Conservation (phyloP, 2,888 invertebrate species). For the Belgica antarctica region DNA sequence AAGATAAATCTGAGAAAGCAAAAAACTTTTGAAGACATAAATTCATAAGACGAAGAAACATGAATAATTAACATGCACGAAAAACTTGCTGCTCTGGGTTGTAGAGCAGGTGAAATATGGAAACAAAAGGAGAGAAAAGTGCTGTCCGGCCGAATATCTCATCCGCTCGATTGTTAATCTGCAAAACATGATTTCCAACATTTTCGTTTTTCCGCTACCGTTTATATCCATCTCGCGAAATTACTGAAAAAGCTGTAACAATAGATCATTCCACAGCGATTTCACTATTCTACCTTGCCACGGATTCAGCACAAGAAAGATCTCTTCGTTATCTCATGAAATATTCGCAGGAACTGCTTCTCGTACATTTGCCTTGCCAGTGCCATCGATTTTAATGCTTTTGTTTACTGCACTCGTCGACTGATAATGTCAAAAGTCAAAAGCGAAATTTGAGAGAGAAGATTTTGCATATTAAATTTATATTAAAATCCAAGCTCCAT, state of each 20-base stretch:
- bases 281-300: slow-evolving; percentile 30
- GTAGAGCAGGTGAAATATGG: slow-evolving; percentile 41
- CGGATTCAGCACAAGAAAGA: slow-evolving; percentile 5
- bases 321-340: slow-evolving; percentile 29
- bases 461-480: too few species aligned
- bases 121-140: slow-evolving; percentile 9
- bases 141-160: slow-evolving; percentile 11
- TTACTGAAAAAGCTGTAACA: slow-evolving; percentile 15
- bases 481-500: neutral
- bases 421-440: slow-evolving; percentile 42
- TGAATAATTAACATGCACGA: slow-evolving; percentile 27
- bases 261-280: slow-evolving; percentile 41
- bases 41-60: slow-evolving; percentile 28
- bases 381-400: neutral
- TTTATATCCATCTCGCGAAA: slow-evolving; percentile 3
- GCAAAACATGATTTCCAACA: slow-evolving; percentile 35
- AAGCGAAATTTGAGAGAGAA: neutral
- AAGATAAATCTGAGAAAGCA: slow-evolving; percentile 16
- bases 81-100: neutral
- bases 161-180: slow-evolving; percentile 24
- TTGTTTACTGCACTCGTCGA: neutral
- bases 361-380: neutral
- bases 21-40: slow-evolving; percentile 24
- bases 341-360: too few species aligned
- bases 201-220: slow-evolving; percentile 23